A percentile compares a stretch with the other conserved stretches of the same genome.
phyloP scores from a whole-genome alignment of 2,888 invertebrate species.

The Bombylius discolor region DNA sequence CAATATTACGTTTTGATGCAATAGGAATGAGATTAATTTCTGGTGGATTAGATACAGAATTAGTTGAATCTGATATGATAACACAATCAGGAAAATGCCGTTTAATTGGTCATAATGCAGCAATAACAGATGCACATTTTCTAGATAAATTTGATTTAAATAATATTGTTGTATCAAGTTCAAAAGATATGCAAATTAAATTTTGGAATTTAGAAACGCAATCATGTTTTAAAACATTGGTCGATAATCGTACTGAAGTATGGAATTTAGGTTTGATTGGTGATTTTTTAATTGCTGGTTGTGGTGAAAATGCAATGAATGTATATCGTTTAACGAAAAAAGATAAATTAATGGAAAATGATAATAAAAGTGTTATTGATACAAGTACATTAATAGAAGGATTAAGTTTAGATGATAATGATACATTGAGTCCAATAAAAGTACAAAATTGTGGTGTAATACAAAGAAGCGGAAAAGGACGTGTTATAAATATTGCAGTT shows the following conservation, averaged over 20 bases:
- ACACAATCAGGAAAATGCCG: slow-evolving; percentile 81
- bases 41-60: slow-evolving; percentile 79
- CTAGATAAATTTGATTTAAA: slow-evolving; percentile 48
- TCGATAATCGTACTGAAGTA: slow-evolving; percentile 78
- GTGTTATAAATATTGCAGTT: slow-evolving; percentile 59
- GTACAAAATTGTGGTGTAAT: slow-evolving; percentile 70
- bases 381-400: slow-evolving; percentile 30
- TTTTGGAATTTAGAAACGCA: slow-evolving; percentile 95
- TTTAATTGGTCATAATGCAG: slow-evolving; percentile 83
- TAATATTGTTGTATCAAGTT: slow-evolving; percentile 53
- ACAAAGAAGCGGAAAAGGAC: slow-evolving; percentile 62
- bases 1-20: slow-evolving; percentile 68
- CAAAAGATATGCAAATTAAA: slow-evolving; percentile 89
- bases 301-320: slow-evolving; percentile 67
- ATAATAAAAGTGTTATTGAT: slow-evolving; percentile 8
- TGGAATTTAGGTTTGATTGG: slow-evolving; percentile 73
- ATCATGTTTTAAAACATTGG: slow-evolving; percentile 89
- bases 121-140: slow-evolving; percentile 69
- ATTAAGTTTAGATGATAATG: slow-evolving; percentile 28
- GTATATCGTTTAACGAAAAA: slow-evolving; percentile 66
- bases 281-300: slow-evolving; percentile 77
- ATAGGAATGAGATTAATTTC: slow-evolving; percentile 77
- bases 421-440: slow-evolving; percentile 47
- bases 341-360: slow-evolving; percentile 28
- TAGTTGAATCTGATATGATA: slow-evolving; percentile 90